Evolutionary conservation across 2,113 vertebrate genomes (phyloP).

Genomic region (Elaphurus davidianus): DNA sequence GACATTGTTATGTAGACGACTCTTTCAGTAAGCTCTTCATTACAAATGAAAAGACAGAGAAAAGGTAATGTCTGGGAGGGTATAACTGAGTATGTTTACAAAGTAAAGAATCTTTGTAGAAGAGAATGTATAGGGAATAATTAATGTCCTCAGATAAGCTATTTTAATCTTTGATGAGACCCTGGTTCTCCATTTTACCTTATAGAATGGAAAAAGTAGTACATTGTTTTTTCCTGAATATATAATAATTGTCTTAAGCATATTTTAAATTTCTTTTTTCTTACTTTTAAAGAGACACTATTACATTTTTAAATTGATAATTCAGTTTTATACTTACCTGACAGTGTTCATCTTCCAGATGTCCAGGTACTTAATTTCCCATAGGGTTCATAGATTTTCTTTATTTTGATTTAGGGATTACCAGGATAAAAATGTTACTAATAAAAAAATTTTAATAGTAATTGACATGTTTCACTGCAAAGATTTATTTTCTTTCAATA

Average conservation of each 20-base stretch:
- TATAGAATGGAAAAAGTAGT: background rate
- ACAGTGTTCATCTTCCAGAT: background rate
- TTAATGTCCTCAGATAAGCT: background rate
- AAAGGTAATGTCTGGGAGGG: background rate
- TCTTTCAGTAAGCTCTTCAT: background rate
- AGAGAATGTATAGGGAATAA: background rate
- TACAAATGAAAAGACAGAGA: background rate
- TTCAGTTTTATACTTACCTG: background rate
- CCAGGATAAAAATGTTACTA: background rate
- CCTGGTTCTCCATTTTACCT: background rate
- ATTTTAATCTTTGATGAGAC: background rate
- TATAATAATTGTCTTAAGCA: background rate
- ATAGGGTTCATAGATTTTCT: background rate
- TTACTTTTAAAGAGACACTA: background rate
- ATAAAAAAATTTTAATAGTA: background rate
- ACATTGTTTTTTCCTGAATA: background rate
- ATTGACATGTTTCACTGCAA: background rate
- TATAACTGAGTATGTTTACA: background rate
- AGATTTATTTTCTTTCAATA: background rate
- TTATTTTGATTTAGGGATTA: background rate
- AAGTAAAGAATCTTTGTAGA: background rate
- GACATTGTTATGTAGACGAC: background rate
- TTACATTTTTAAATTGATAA: background rate
- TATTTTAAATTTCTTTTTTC: slow-evolving; percentile 1
- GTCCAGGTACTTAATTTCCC: background rate